These are phyloP conservation scores for Steinernema feltiae DNA, from an alignment of 1,140 invertebrate genomes.

Conservation along the genomic window DNA sequence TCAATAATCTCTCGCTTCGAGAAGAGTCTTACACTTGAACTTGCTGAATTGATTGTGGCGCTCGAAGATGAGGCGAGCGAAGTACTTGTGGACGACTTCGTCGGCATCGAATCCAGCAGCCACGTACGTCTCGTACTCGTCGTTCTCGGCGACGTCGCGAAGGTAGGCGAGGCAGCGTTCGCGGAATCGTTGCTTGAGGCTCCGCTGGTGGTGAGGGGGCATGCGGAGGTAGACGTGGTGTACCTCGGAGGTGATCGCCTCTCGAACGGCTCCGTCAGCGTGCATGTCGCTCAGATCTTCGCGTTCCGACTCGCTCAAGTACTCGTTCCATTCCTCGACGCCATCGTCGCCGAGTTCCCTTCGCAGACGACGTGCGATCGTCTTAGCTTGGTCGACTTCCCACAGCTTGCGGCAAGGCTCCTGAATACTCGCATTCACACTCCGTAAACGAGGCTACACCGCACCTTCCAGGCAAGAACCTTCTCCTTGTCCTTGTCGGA, in stretches of 20 bases:
- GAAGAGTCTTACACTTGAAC: slow-evolving; percentile 1
- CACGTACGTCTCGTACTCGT: not conserved
- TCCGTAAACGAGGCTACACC: not conserved
- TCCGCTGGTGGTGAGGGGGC: not conserved
- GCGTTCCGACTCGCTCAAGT: not conserved
- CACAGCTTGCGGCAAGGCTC: not conserved
- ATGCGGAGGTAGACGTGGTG: slow-evolving; percentile 10
- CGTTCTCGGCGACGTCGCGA: not conserved
- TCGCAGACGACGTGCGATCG: not conserved
- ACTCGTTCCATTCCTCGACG: not conserved
- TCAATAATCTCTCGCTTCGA: too few relatives aligned
- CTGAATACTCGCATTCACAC: not conserved
- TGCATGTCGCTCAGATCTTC: not conserved
- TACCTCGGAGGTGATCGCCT: not conserved
- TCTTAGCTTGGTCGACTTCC: not conserved
- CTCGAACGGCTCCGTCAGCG: not conserved
- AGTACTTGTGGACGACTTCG: slow-evolving; percentile 7
- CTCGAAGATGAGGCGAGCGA: not conserved
- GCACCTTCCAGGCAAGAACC: not conserved
- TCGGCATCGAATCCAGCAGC: not conserved
- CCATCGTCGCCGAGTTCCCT: not conserved
- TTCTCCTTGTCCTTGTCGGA: not conserved
- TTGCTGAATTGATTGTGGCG: not conserved
- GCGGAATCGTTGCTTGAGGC: not conserved
- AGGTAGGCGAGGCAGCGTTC: slow-evolving; percentile 4